A percentile compares a stretch with the other conserved stretches of the same genome.
Evolutionary conservation across 2,888 invertebrate genomes (phyloP).

Genomic region (Diaphora mendica): DNA sequence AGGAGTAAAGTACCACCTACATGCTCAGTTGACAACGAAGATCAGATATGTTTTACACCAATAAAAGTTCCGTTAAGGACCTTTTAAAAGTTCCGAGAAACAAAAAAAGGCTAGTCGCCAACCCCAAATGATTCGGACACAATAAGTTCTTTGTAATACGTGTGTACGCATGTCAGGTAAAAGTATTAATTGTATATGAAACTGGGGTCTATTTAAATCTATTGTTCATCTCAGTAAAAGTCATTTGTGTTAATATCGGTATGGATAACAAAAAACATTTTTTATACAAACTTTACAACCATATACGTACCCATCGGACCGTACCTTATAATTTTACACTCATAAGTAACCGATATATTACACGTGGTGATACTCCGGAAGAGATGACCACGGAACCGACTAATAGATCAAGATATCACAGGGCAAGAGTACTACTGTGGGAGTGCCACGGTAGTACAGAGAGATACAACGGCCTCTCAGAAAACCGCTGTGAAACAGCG

Average conservation of each 20-base stretch:
- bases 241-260: conserved; percentile 3
- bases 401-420: too few relatives aligned
- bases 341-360: not conserved
- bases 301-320: not conserved
- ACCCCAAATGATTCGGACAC: not conserved
- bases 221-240: conserved; percentile 13
- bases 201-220: conserved; percentile 13
- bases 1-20: too few relatives aligned
- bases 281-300: not conserved
- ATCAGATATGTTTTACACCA: not conserved
- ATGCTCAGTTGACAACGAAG: not conserved
- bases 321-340: not conserved
- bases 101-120: not conserved
- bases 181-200: conserved; percentile 20
- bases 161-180: conserved; percentile 36
- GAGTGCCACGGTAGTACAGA: too few relatives aligned
- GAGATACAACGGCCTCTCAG: too few relatives aligned
- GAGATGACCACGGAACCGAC: too few relatives aligned
- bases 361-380: not conserved
- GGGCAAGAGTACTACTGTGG: too few relatives aligned
- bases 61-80: conserved; percentile 12
- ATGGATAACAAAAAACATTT: not conserved
- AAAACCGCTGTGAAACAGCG: too few relatives aligned
- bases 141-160: conserved; percentile 32
- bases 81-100: not conserved